Percentiles rank a stretch among this genome's conserved stretches.
Conservation (phyloP, 2,797 vertebrate genomes). For the Diceros bicornis region DNA sequence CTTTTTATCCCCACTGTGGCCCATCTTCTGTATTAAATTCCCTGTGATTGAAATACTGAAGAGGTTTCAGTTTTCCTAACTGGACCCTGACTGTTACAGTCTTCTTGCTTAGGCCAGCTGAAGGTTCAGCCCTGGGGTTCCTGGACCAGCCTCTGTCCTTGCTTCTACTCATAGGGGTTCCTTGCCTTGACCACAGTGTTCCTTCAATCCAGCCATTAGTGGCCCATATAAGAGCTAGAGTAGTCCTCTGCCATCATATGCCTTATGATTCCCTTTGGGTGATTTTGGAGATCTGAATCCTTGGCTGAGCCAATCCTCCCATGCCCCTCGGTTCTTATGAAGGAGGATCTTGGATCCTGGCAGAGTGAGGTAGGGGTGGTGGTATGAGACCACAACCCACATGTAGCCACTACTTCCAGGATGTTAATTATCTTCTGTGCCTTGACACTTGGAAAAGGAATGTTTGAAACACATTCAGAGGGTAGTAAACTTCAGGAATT, state of each 20-base stretch:
- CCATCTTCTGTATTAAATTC: background rate
- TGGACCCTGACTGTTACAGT: background rate
- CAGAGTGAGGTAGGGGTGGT: background rate
- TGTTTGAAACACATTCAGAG: conserved; percentile 44
- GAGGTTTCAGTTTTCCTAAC: background rate
- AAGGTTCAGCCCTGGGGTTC: background rate
- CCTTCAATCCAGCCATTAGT: background rate
- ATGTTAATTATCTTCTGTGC: background rate
- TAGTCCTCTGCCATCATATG: too few relatives aligned
- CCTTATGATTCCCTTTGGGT: background rate
- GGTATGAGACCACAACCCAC: background rate
- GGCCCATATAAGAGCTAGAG: background rate
- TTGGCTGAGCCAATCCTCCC: background rate
- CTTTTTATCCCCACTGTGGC: background rate
- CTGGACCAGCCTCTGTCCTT: background rate
- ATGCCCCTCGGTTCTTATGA: background rate
- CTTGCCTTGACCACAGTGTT: background rate
- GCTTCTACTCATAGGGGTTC: background rate
- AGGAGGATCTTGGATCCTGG: background rate
- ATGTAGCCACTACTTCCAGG: background rate
- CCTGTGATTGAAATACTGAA: background rate
- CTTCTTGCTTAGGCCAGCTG: background rate
- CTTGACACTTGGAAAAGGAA: conserved; percentile 36
- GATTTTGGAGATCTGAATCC: background rate
- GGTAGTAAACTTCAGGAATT: conserved; percentile 39